Evolutionary conservation across 2,797 vertebrate species (phyloP).

Genomic region (Mus caroli): DNA sequence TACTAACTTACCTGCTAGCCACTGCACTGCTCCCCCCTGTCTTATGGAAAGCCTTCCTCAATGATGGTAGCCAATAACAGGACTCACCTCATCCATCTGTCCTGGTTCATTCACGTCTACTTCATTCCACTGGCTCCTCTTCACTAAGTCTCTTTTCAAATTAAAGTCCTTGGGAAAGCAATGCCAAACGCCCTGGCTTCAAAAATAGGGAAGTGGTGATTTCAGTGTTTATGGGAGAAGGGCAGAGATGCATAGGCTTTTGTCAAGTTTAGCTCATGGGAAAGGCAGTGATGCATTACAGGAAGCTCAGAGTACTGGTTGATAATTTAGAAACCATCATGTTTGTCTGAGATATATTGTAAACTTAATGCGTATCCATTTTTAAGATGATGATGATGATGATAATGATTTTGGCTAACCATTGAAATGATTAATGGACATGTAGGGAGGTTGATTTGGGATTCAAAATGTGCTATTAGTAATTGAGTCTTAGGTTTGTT

Average conservation of each 20-base stretch:
- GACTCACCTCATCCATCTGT: background rate
- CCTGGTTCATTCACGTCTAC: background rate
- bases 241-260: background rate
- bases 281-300: background rate
- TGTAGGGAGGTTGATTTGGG: background rate
- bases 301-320: slow-evolving; percentile 14
- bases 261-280: background rate
- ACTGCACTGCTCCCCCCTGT: background rate
- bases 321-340: background rate
- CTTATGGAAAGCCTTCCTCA: background rate
- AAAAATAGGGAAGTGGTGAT: slow-evolving; percentile 23
- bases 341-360: slow-evolving; percentile 29
- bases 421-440: too few relatives aligned
- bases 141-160: slow-evolving; percentile 32
- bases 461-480: background rate
- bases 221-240: slow-evolving; percentile 23
- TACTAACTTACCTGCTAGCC: background rate
- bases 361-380: background rate
- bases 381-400: background rate
- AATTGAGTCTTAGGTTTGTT: background rate
- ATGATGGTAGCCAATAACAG: background rate
- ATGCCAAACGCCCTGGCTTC: slow-evolving; percentile 1
- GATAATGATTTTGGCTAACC: too few relatives aligned
- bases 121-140: background rate
- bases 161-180: slow-evolving; percentile 19